phyloP scores from a whole-genome alignment of 2,113 vertebrate genomes.

The Myodes glareolus region DNA sequence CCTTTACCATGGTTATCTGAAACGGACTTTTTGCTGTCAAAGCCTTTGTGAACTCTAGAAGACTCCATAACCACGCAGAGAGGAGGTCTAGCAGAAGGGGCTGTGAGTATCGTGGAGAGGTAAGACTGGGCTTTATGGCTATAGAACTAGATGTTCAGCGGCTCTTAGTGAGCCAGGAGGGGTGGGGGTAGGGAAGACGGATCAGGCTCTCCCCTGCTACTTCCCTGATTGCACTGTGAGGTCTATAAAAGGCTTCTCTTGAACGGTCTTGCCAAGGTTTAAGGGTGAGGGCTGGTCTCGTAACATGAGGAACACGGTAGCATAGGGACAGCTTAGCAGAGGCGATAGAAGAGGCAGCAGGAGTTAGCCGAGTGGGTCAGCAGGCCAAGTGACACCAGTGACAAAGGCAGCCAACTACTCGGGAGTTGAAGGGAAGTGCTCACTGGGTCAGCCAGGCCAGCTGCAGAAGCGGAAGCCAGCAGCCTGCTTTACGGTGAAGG shows the following conservation, averaged over 20 bases:
- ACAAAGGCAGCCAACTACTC: neutral
- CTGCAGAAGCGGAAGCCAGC: neutral
- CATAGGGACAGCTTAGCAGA: no score
- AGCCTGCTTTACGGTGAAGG: neutral
- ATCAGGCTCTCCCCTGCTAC: neutral
- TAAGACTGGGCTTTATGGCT: neutral
- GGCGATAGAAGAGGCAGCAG: neutral
- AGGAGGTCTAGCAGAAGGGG: neutral
- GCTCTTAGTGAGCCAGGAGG: neutral
- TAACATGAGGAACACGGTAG: neutral
- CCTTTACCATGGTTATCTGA: neutral
- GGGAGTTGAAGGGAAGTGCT: neutral
- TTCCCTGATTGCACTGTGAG: neutral
- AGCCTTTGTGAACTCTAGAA: neutral
- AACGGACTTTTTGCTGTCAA: neutral
- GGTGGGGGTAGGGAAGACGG: neutral
- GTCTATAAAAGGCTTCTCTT: neutral
- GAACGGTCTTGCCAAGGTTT: neutral
- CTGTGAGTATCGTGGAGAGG: neutral
- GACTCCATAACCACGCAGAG: neutral
- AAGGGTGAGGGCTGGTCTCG: neutral
- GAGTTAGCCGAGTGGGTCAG: no score
- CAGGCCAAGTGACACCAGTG: neutral
- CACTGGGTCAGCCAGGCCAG: neutral
- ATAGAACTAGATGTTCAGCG: neutral